Percentiles rank a stretch among this genome's conserved stretches.
Conservation (phyloP, 2,113 vertebrate genomes). For the Centropristis striata region DNA sequence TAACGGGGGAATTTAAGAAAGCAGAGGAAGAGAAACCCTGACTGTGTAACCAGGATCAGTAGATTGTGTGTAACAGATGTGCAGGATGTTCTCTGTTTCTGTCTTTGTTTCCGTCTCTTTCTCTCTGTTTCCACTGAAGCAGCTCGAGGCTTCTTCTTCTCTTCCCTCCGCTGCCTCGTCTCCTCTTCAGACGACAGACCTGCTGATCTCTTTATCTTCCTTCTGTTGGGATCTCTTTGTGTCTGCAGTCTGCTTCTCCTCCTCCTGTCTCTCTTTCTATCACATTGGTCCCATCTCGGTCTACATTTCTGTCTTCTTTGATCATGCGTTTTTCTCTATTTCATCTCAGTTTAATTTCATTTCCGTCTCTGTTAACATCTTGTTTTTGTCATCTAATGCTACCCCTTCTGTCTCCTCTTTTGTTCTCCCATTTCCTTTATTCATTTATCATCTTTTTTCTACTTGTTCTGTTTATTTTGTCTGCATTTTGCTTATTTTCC, state of each 20-base stretch:
- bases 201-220: slow-evolving; percentile 19
- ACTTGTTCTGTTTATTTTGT: not conserved
- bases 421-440: not conserved
- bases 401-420: not conserved
- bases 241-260: slow-evolving; percentile 21
- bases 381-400: not conserved
- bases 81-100: not conserved
- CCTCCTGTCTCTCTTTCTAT: not conserved
- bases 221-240: slow-evolving; percentile 19
- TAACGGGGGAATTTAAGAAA: too few relatives aligned
- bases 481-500: not conserved
- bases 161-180: not conserved
- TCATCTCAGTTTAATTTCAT: not conserved
- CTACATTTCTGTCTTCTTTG: not conserved
- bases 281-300: slow-evolving; percentile 5
- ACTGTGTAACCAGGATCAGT: not conserved
- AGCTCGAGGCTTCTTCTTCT: not conserved
- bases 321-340: slow-evolving; percentile 10
- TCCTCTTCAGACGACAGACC: not conserved
- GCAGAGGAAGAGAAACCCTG: too few relatives aligned
- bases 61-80: not conserved
- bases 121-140: not conserved
- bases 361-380: not conserved
- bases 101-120: not conserved
- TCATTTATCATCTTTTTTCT: not conserved